Evolutionary conservation across 1,140 invertebrate species (phyloP).

Genomic region (Dryas iulia): DNA sequence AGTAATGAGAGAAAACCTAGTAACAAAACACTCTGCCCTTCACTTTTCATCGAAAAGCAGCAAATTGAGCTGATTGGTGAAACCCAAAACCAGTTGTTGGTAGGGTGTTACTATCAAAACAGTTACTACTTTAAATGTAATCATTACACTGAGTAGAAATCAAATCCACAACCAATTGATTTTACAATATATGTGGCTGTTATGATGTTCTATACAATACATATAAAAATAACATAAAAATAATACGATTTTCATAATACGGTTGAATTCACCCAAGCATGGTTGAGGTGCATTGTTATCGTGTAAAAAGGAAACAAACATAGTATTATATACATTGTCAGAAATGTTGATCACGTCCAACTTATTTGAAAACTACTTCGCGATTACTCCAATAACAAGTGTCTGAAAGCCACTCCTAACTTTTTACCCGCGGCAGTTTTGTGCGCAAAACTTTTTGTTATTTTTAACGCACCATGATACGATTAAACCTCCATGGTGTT

Average conservation of each 20-base stretch:
- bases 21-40: too few species aligned
- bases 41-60: too few species aligned
- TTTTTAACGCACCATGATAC: not conserved
- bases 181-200: too few species aligned
- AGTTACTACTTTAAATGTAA: too few species aligned
- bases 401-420: not conserved
- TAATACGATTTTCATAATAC: not conserved
- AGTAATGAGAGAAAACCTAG: too few species aligned
- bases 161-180: too few species aligned
- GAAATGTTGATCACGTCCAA: not conserved
- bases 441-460: not conserved
- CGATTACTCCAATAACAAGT: not conserved
- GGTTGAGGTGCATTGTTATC: not conserved
- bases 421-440: not conserved
- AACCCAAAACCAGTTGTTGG: too few species aligned
- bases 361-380: not conserved
- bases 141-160: too few species aligned
- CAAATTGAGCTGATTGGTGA: too few species aligned
- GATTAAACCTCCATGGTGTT: not conserved
- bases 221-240: too few species aligned
- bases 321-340: not conserved
- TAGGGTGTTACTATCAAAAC: too few species aligned
- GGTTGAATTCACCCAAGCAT: not conserved
- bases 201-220: too few species aligned
- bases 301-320: not conserved